phyloP scores from a whole-genome alignment of 2,888 invertebrate genomes.

The Desoria tigrina region DNA sequence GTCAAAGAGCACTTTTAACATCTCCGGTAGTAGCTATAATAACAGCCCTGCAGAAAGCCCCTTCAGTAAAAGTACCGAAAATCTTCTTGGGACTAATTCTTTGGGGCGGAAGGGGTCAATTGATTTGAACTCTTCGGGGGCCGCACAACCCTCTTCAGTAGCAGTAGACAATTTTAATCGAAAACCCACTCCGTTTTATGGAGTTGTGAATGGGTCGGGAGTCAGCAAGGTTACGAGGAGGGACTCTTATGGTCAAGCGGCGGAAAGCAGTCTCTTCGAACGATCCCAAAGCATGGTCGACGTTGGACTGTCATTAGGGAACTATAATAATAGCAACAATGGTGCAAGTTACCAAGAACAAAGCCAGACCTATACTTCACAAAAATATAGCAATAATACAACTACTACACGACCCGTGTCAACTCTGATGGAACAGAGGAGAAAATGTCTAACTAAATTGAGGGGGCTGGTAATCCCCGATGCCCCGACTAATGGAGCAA shows the following conservation, averaged over 20 bases:
- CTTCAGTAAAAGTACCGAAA: slow-evolving; percentile 38
- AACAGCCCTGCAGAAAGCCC: slow-evolving; percentile 28
- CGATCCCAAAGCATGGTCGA: slow-evolving; percentile 62
- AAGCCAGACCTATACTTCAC: background rate
- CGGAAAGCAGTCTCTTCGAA: slow-evolving; percentile 55
- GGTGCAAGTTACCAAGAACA: slow-evolving; percentile 10
- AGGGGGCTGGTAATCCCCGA: slow-evolving; percentile 88
- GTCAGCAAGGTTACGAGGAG: slow-evolving; percentile 12
- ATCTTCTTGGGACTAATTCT: background rate
- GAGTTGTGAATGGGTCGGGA: slow-evolving; percentile 13
- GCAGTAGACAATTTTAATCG: slow-evolving; percentile 22
- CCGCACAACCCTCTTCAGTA: background rate
- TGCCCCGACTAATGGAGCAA: slow-evolving; percentile 54
- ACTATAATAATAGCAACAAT: background rate
- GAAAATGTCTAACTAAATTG: slow-evolving; percentile 78
- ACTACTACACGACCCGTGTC: slow-evolving; percentile 60
- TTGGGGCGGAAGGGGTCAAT: slow-evolving; percentile 9
- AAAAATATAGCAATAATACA: slow-evolving; percentile 21
- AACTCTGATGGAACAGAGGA: slow-evolving; percentile 72
- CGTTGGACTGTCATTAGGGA: slow-evolving; percentile 53
- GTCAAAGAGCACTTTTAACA: slow-evolving; percentile 26
- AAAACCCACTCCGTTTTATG: slow-evolving; percentile 40
- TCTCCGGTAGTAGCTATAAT: slow-evolving; percentile 14
- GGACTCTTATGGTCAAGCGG: slow-evolving; percentile 24
- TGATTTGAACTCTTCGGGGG: background rate